Base-by-base conservation (phyloP, 2,888 invertebrate genomes). In the Brachycybe producta region DNA sequence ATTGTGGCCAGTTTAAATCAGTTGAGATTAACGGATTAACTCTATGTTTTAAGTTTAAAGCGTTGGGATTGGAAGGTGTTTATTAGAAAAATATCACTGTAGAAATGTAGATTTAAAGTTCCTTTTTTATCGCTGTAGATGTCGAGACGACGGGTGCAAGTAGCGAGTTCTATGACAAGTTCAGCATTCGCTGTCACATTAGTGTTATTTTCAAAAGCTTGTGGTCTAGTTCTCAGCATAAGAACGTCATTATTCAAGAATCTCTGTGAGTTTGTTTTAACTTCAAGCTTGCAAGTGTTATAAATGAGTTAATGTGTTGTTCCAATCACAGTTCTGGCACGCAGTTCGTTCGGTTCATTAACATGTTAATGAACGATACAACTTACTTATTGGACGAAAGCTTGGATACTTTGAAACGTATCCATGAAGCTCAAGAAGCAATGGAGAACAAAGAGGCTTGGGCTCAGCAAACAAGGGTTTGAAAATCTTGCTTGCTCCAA, bases 111-210 rank as follows among this genome's bases (percentile, higher is more conserved):
- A n/a, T n/a, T n/a, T n/a, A n/a, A n/a, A n/a, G n/a, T n/a, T n/a
- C n/a, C n/a, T n/a, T n/a, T n/a, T n/a, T n/a, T n/a, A n/a, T n/a
- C n/a, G n/a, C n/a, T 62, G 11, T 59, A 60, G 94, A 94, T 62
- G 88, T 95, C 50, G 97, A 97, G 72, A 87, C 88, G 11, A 97
- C 95, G 8, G 97, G 97, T 8, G 87, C 94, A 59, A 91, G 88
- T 68, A 91, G 90, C 30, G 98, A 98, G 71, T 98, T 98, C 71
- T 98, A 95, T 64, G 97, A 97, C 70, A 98, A 98, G 71, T 98
- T 98, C 70, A 90, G 91, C 11, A 97, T 98, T 61, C 79, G 98
- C 52, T 94, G 94, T 73, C 94, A 95, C 67, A 94, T 98, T 66
- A 94, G 94, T 69, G 80, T 95, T 64, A 90, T 97, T 62, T 77